Conservation (phyloP, 2,888 invertebrate genomes). For the Branchipolynoe longqiensis region DNA sequence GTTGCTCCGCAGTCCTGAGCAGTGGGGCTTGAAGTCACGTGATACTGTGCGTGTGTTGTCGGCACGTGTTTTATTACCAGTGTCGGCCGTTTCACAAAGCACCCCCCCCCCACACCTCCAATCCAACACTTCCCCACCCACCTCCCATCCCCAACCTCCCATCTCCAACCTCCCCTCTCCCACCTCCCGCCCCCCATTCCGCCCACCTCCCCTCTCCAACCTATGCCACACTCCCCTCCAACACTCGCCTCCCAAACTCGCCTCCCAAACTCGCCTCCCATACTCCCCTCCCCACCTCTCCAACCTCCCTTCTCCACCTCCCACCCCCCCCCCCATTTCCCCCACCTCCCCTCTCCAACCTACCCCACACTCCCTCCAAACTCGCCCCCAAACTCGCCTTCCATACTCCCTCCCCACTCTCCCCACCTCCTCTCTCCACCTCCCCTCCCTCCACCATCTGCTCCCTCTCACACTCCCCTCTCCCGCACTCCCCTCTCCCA, state of each 20-base stretch:
- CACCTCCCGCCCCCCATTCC: no score
- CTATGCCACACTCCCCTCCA: background rate
- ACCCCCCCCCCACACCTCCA: background rate
- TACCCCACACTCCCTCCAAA: background rate
- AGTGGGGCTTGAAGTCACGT: no score
- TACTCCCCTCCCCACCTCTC: background rate
- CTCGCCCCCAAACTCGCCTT: background rate
- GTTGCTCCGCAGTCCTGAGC: no score
- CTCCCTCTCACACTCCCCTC: background rate
- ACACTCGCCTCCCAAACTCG: background rate
- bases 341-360: background rate
- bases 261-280: background rate
- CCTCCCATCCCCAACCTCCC: background rate
- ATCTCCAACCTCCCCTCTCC: background rate
- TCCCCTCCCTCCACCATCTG: background rate
- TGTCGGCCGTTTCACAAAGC: no score
- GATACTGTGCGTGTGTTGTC: no score
- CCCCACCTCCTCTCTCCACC: background rate
- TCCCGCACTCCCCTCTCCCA: background rate
- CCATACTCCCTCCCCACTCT: background rate
- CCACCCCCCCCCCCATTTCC: background rate
- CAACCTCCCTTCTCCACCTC: background rate
- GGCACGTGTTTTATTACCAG: no score
- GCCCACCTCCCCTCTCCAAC: no score
- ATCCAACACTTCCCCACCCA: background rate